Evolutionary conservation across 1,140 invertebrate genomes (phyloP).

Genomic region (Fopius arisanus): DNA sequence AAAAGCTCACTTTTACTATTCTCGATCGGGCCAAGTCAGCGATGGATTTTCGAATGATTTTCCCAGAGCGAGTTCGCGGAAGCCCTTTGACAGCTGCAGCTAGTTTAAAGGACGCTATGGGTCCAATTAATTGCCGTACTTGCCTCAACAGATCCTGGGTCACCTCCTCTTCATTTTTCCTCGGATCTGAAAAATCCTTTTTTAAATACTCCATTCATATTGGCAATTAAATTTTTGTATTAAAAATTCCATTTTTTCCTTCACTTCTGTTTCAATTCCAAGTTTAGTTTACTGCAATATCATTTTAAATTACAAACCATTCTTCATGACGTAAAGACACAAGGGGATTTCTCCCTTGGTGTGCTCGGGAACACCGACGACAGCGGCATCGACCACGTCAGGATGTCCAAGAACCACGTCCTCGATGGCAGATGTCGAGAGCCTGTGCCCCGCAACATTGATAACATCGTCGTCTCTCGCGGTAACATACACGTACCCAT

Average conservation of each 20-base stretch:
- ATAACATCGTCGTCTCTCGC: constrained; percentile 95
- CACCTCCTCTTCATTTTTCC: constrained; percentile 69
- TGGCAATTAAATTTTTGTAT: background rate
- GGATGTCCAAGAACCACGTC: constrained; percentile 86
- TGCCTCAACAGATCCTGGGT: constrained; percentile 73
- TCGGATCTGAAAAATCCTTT: constrained; percentile 54
- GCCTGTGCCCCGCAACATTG: constrained; percentile 90
- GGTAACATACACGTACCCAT: constrained; percentile 87
- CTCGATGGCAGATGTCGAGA: constrained; percentile 88
- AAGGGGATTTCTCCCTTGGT: constrained; percentile 91
- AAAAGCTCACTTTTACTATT: constrained; percentile 70
- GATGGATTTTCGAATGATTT: constrained; percentile 87
- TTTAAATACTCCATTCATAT: background rate
- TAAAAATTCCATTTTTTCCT: too few relatives aligned
- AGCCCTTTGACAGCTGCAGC: constrained; percentile 79
- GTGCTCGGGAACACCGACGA: constrained; percentile 86
- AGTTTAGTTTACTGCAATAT: too few relatives aligned
- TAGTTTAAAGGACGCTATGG: constrained; percentile 86
- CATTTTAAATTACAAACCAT: constrained; percentile 42
- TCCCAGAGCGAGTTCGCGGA: constrained; percentile 79
- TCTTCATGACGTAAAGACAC: constrained; percentile 81
- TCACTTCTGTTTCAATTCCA: too few relatives aligned
- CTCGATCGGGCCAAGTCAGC: constrained; percentile 83
- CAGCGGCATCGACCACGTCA: constrained; percentile 83
- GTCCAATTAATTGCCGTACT: constrained; percentile 84